These are phyloP conservation scores for Neogale vison DNA, from an alignment of 2,113 vertebrate genomes.

Conservation along the genomic window DNA sequence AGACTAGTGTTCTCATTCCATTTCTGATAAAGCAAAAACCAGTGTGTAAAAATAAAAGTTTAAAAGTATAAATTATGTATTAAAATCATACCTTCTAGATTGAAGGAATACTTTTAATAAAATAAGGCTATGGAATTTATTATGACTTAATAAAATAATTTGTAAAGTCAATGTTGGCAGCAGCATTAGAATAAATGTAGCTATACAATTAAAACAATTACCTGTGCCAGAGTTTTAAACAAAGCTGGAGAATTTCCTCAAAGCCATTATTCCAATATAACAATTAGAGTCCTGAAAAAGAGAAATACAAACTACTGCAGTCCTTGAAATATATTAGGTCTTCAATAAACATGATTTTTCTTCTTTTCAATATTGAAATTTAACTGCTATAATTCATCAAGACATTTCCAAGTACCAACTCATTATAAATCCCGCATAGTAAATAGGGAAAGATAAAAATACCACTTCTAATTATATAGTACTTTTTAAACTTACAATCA, in stretches of 20 bases:
- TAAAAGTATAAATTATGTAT: neutral
- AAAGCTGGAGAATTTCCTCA: neutral
- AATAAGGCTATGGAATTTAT: neutral
- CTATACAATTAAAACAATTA: neutral
- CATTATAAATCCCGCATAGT: neutral
- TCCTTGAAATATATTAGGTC: neutral
- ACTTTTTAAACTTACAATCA: neutral
- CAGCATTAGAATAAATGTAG: neutral
- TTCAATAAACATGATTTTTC: neutral
- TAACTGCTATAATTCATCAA: neutral
- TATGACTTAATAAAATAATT: neutral
- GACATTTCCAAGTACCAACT: neutral
- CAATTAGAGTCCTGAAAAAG: neutral
- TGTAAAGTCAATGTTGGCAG: neutral
- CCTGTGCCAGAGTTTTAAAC: neutral
- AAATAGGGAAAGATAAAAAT: neutral
- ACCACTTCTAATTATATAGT: neutral
- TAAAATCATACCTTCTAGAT: neutral
- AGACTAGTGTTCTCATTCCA: constrained; percentile 1
- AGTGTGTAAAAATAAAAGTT: neutral
- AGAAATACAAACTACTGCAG: neutral
- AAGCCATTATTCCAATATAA: neutral
- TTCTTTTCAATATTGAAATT: neutral
- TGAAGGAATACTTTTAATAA: neutral
- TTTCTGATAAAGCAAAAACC: constrained; percentile 22